Percentiles rank a stretch among this genome's conserved stretches.
Evolutionary conservation across 2,113 vertebrate species (phyloP).

Genomic region (Nymphicus hollandicus): DNA sequence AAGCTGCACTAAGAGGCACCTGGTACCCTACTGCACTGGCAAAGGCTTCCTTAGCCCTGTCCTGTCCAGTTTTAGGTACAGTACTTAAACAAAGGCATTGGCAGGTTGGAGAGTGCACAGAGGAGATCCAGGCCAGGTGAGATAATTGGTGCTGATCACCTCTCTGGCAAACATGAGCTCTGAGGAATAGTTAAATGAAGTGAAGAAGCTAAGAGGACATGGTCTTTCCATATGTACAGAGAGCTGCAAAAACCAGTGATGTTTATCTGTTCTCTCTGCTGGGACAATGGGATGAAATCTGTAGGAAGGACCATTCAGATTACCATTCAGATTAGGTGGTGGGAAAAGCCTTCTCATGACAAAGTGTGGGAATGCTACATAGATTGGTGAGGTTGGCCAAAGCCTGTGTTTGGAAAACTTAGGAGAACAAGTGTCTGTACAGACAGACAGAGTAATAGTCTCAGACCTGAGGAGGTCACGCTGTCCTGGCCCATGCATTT

Average conservation of each 20-base stretch:
- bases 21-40: neutral
- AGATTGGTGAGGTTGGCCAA: neutral
- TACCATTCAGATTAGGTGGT: neutral
- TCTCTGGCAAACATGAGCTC: neutral
- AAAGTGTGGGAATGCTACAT: neutral
- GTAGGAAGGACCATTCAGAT: neutral
- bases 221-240: neutral
- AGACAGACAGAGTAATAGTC: neutral
- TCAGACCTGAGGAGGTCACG: neutral
- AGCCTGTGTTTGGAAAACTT: neutral
- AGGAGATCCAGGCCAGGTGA: neutral
- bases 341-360: neutral
- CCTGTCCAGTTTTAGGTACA: neutral
- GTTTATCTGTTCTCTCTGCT: neutral
- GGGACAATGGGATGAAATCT: neutral
- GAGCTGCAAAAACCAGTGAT: accelerated
- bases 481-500: accelerated
- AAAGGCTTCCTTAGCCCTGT: neutral
- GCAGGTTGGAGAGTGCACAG: neutral
- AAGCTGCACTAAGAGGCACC: neutral
- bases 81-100: neutral
- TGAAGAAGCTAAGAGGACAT: neutral
- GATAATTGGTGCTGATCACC: neutral
- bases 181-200: neutral
- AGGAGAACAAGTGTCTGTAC: neutral